Base-by-base conservation (phyloP, 2,888 invertebrate species). In the Aspidiotus rigidus region DNA sequence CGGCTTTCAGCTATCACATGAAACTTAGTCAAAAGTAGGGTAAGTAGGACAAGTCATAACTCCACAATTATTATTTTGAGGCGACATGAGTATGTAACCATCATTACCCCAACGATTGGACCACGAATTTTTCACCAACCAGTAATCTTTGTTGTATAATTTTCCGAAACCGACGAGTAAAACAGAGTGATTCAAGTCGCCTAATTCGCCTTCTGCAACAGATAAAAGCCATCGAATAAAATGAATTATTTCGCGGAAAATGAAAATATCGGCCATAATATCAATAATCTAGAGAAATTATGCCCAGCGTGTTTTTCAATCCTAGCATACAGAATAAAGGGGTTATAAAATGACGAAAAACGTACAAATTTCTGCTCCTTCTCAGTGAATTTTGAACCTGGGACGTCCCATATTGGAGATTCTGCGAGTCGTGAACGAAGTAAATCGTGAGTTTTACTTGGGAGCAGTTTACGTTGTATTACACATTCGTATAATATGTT, bases 101-200 rank as follows among this genome's bases (percentile, higher is more conserved):
- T 94, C 93, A 77, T 96, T 96, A 49, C 96, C 96, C 96, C 95
- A 96, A 77, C 93, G 86, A 74, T 93, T 96, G 1, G 94, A 95
- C 96, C 96, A 96, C 0, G 94, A 95, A 80, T 96, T 96, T 80
- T 95, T 96, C 9, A 96, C 80, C 66, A 96, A 81, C 96, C 96
- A 97, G 79, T 93, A 97, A 71, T 86, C 85, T 76, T 91, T 82
- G 0, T 90, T 91, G 74, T 88, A 85, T 39, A 95, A 81, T 11
- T 82, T 83, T 1, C 96, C 96, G 78, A 89, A 97, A 0, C 93
- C 97, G 0, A 96, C 95, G 5, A 92, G 93, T 70, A 97, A 78
- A 0, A 97, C 97, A 0, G 95, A 90, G 79, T 97, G 96, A 80
- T 96, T 95, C 9, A 97, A 78, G 69, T 86, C 83, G 60, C 91